These are phyloP conservation scores for Platycercus adscitus DNA, from an alignment of 2,113 vertebrate genomes.

Conservation along the genomic window DNA sequence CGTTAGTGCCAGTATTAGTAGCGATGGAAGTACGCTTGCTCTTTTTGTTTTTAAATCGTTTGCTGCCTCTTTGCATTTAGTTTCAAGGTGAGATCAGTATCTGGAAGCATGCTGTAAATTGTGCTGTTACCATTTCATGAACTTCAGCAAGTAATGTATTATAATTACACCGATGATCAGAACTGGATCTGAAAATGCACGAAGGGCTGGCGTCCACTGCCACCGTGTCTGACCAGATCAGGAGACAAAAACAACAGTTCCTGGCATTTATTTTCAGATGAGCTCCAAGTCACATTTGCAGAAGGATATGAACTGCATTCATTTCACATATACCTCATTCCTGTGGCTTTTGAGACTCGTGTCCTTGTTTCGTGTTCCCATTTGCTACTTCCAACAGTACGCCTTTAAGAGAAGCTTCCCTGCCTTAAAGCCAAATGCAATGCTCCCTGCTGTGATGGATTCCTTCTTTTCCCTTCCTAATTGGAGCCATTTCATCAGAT, in stretches of 20 bases:
- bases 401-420: conserved; percentile 33
- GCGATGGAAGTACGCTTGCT: background rate
- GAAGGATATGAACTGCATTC: background rate
- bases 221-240: background rate
- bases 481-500: conserved; percentile 66
- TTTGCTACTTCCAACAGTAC: background rate
- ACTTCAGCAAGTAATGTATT: conserved; percentile 24
- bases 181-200: background rate
- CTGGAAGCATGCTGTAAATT: conserved; percentile 2
- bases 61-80: background rate
- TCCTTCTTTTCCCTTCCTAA: conserved; percentile 65
- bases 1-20: background rate
- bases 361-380: background rate
- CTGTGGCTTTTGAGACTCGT: background rate
- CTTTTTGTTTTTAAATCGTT: background rate
- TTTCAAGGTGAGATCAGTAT: conserved; percentile 38
- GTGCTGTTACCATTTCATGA: background rate
- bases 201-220: background rate
- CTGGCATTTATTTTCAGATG: background rate
- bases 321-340: background rate
- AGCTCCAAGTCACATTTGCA: background rate
- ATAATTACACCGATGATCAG: background rate
- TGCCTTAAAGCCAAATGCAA: background rate
- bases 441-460: conserved; percentile 61
- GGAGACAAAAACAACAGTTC: background rate